These are phyloP conservation scores for Gortyna flavago DNA, from an alignment of 2,888 invertebrate species.

Conservation along the genomic window DNA sequence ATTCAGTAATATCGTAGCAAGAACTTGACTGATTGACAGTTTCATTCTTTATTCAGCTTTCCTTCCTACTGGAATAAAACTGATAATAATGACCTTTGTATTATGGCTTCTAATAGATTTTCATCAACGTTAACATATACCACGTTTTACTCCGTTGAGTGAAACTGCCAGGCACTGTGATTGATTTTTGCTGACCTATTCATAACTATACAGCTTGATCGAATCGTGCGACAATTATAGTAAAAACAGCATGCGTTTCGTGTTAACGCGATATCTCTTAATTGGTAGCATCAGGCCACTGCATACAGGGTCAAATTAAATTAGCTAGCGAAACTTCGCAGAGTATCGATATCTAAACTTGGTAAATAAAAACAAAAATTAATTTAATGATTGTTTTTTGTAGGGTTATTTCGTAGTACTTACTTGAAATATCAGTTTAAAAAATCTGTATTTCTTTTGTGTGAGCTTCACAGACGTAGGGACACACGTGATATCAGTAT, in stretches of 20 bases:
- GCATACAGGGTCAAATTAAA: constrained; percentile 1
- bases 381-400: neutral
- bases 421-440: neutral
- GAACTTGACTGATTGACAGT: constrained; percentile 29
- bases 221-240: constrained; percentile 44
- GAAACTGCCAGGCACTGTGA: constrained; percentile 3
- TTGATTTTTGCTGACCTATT: constrained; percentile 32
- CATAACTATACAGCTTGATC: constrained; percentile 16
- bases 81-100: constrained; percentile 2
- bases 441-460: neutral
- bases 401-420: neutral
- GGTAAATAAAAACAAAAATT: neutral
- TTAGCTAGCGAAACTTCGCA: neutral
- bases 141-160: neutral
- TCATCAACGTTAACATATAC: constrained; percentile 14
- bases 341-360: neutral
- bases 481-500: too few species aligned
- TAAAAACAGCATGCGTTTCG: constrained; percentile 38
- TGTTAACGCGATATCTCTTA: constrained; percentile 42
- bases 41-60: constrained; percentile 29
- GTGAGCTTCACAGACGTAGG: neutral
- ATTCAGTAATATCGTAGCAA: constrained; percentile 2
- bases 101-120: constrained; percentile 20
- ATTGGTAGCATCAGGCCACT: constrained; percentile 32
- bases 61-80: neutral